Percentiles rank a stretch among this genome's conserved stretches.
phyloP scores from a whole-genome alignment of 2,797 vertebrate species.

The Scyliorhinus canicula region DNA sequence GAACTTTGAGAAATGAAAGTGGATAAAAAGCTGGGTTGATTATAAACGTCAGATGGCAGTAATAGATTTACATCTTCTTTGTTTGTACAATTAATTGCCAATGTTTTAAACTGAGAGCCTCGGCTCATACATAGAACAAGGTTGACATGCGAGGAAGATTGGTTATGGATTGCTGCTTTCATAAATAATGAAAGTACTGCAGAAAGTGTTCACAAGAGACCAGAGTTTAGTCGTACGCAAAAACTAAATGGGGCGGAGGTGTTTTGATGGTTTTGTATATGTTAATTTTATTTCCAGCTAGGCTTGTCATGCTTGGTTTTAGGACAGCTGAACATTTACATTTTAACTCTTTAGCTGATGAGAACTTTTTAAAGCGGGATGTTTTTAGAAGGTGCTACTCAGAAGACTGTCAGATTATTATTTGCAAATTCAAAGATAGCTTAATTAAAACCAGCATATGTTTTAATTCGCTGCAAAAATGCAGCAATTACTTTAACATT shows the following conservation, averaged over 20 bases:
- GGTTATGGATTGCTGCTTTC: constrained; percentile 67
- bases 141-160: constrained; percentile 63
- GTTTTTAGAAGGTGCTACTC: too few relatives aligned
- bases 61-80: constrained; percentile 62
- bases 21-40: constrained; percentile 52
- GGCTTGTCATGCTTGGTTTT: constrained; percentile 43
- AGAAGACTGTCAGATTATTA: neutral
- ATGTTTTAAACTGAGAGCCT: constrained; percentile 59
- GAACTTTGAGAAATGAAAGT: constrained; percentile 59
- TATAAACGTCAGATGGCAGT: constrained; percentile 46
- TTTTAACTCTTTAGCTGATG: constrained; percentile 32
- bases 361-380: neutral
- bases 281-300: constrained; percentile 46
- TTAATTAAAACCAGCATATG: neutral
- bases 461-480: neutral
- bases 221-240: constrained; percentile 41
- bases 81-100: constrained; percentile 65
- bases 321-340: constrained; percentile 46
- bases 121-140: constrained; percentile 57
- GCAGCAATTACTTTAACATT: neutral
- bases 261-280: constrained; percentile 43
- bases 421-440: neutral
- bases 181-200: constrained; percentile 63
- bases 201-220: constrained; percentile 55
- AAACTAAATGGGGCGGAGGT: constrained; percentile 30